These are phyloP conservation scores for Fundulus diaphanus DNA, from an alignment of 2,797 vertebrate genomes.

Conservation along the genomic window DNA sequence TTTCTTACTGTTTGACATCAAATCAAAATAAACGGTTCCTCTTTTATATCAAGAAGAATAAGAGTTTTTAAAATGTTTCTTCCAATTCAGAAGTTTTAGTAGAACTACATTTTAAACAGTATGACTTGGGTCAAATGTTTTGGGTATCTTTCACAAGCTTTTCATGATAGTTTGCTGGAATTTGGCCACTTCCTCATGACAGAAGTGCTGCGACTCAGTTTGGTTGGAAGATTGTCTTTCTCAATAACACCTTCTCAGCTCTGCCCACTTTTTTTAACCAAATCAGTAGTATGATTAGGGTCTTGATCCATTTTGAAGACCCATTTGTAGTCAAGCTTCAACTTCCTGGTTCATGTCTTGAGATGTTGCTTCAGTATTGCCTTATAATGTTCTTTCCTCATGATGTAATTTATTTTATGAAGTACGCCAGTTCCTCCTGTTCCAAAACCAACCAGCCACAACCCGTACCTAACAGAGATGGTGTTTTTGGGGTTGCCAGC, in stretches of 20 bases:
- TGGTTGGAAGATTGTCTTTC: not conserved
- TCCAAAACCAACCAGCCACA: not conserved
- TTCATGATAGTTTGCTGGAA: not conserved
- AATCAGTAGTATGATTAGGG: not conserved
- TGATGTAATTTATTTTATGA: not conserved
- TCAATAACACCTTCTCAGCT: not conserved
- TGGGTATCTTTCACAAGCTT: not conserved
- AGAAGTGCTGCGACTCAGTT: not conserved
- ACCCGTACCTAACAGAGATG: not conserved
- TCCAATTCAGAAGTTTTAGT: not conserved
- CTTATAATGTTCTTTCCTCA: not conserved
- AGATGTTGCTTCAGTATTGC: not conserved
- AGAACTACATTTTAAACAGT: not conserved
- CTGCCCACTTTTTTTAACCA: not conserved
- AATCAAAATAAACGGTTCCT: not conserved
- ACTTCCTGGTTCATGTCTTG: not conserved
- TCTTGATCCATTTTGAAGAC: not conserved
- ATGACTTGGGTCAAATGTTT: not conserved
- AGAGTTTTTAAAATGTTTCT: not conserved
- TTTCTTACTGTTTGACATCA: not conserved
- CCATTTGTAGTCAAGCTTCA: not conserved
- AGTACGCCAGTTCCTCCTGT: not conserved
- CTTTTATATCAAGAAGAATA: not conserved
- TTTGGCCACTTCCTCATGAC: not conserved
- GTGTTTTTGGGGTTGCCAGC: no score